phyloP scores from a whole-genome alignment of 2,888 invertebrate genomes.

The Eupelmus urozonus region DNA sequence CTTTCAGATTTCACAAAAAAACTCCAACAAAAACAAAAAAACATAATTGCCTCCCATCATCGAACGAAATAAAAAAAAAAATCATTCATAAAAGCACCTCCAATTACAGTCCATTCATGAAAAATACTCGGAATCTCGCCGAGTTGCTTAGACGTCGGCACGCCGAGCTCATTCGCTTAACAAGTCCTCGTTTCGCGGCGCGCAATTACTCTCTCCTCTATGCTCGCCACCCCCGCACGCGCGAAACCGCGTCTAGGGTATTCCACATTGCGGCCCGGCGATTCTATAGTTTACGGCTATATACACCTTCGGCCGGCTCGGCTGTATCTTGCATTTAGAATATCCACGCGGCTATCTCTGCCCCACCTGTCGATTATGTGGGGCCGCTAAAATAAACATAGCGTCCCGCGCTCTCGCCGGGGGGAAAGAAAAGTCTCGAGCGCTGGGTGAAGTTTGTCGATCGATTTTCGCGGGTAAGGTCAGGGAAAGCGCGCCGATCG shows the following conservation, averaged over 20 bases:
- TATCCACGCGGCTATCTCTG: not conserved
- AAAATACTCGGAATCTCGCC: not conserved
- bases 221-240: too few species aligned
- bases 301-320: too few species aligned
- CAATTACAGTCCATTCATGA: constrained; percentile 22
- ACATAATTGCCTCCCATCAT: not conserved
- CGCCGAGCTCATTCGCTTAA: constrained; percentile 26
- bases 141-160: not conserved
- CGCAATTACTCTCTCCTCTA: constrained; percentile 6
- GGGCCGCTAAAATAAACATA: not conserved
- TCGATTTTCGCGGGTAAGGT: too few species aligned
- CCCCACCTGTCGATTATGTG: too few species aligned
- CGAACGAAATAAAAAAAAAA: constrained; percentile 18
- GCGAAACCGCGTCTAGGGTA: too few species aligned
- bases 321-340: not conserved
- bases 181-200: constrained; percentile 31
- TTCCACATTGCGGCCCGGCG: too few species aligned
- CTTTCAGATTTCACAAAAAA: too few species aligned
- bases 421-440: too few species aligned
- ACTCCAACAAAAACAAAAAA: not conserved
- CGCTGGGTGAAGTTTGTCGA: too few species aligned
- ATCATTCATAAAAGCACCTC: constrained; percentile 3
- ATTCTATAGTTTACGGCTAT: too few species aligned
- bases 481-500: too few species aligned
- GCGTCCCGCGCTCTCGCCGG: not conserved